phyloP scores from a whole-genome alignment of 2,888 invertebrate genomes.

The Cremastinae sp. region DNA sequence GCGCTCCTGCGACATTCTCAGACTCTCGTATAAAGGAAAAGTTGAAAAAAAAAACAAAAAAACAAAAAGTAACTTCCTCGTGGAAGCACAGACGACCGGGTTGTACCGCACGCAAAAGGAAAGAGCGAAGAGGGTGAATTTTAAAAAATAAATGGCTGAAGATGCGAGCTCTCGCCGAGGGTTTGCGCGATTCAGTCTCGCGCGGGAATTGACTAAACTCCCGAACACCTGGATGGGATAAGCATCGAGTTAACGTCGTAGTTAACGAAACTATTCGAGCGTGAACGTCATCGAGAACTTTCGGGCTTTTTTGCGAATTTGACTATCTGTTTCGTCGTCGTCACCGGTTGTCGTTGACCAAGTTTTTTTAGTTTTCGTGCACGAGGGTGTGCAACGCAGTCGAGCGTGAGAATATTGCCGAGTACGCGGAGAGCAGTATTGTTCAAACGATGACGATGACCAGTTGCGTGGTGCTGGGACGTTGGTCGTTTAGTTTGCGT shows the following conservation, averaged over 20 bases:
- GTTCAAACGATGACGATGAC: neutral
- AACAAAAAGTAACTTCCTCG: conserved; percentile 11
- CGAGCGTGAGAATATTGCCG: neutral
- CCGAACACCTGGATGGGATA: too few species aligned
- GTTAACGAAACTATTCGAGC: too few species aligned
- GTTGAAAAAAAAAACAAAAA: conserved; percentile 1
- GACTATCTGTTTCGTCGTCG: too few species aligned
- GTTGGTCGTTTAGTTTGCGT: conserved; percentile 14
- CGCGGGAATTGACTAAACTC: too few species aligned
- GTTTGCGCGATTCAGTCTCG: too few species aligned
- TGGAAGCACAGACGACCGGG: conserved; percentile 1
- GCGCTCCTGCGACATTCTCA: conserved; percentile 17
- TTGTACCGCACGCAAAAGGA: neutral
- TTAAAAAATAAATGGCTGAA: too few species aligned
- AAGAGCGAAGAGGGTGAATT: neutral
- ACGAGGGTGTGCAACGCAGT: too few species aligned
- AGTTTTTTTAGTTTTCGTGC: too few species aligned
- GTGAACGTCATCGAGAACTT: too few species aligned
- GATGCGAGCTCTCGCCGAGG: neutral
- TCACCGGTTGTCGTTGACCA: too few species aligned
- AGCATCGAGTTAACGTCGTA: too few species aligned
- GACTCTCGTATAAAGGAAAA: conserved; percentile 29
- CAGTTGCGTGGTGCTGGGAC: conserved; percentile 11
- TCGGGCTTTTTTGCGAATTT: too few species aligned
- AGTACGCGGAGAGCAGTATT: neutral